phyloP scores from a whole-genome alignment of 53 echinoderm and acorn worm genomes.

The Luidia sarsii region DNA sequence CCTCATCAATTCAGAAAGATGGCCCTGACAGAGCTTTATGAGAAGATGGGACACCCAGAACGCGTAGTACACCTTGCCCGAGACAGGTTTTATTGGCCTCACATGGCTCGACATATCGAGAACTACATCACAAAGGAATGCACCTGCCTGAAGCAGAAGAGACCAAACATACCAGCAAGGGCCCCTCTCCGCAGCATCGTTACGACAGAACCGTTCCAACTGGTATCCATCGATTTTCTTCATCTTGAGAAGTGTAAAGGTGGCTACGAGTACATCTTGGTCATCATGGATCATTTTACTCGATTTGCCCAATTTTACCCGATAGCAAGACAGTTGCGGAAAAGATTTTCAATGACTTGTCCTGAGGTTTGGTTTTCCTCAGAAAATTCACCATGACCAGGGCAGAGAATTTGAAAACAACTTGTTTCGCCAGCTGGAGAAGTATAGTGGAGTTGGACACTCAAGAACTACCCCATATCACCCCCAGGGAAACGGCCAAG shows the following conservation, averaged over 20 bases:
- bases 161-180: constrained; percentile 8
- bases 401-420: constrained; percentile 66
- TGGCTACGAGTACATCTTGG: constrained; percentile 57
- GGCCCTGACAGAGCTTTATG: constrained; percentile 25
- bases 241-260: constrained; percentile 55
- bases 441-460: constrained; percentile 9
- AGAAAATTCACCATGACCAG: constrained; percentile 64
- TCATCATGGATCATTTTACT: constrained; percentile 64
- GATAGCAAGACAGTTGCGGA: constrained; percentile 48
- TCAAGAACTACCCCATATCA: constrained; percentile 58
- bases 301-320: constrained; percentile 56
- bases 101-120: constrained; percentile 27
- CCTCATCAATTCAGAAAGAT: too few species aligned
- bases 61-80: constrained; percentile 42
- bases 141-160: constrained; percentile 19
- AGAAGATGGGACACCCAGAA: constrained; percentile 60
- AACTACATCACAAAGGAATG: constrained; percentile 34
- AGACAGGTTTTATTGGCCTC: constrained; percentile 58
- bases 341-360: constrained; percentile 59
- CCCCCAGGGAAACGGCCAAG: constrained; percentile 59
- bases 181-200: constrained; percentile 35
- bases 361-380: constrained; percentile 41
- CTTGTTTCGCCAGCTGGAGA: constrained; percentile 30
- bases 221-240: constrained; percentile 59
- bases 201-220: constrained; percentile 59